Base-by-base conservation (phyloP, 1,140 invertebrate species). In the Tetramorium alpestre region DNA sequence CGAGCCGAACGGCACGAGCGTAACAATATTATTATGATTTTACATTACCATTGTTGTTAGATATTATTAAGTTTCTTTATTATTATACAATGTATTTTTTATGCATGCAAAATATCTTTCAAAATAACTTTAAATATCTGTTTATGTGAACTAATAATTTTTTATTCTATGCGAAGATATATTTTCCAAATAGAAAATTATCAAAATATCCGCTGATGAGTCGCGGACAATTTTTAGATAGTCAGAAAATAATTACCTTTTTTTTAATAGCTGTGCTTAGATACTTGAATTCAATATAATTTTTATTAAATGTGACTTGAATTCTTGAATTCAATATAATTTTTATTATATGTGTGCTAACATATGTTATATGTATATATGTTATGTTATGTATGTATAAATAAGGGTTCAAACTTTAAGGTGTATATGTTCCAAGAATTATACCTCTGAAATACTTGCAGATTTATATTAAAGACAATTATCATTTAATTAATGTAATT, bases 31-130 rank as follows among this genome's bases (percentile, higher is more conserved):
- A n/a, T n/a, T 90, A 87, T 49, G 56, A 76, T 89, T 87, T 80
- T 38, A 67, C 78, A n/a, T n/a, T n/a, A n/a, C n/a, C 64, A 80
- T 85, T 88, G 80, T 80, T 70, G 84, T 75, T 76, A 92, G 84
- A 58, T n/a, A n/a, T n/a, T 28, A 69, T 89, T 92, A 87, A 80
- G 80, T 92, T 92, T 91, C 67, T 82, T 87, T 67, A 38, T 72
- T 51, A 41, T 76, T 28, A 28, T 80, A 64, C 16, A 85, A 13
- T 84, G 67, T 67, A 49, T 80, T 67, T 56, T 85, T 56, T 54
- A 47, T 22, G 22, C 73, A 58, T 54, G 25, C 58, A 82, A 13
- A 49, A 33, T 44, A 47, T 56, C 38, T 81, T 64, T 81, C 2
- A 11, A 25, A 58, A 49, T 73, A 25, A 75, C 70, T 89, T 88